Conservation (phyloP, 2,113 vertebrate genomes). For the Nansenia antarctica region DNA sequence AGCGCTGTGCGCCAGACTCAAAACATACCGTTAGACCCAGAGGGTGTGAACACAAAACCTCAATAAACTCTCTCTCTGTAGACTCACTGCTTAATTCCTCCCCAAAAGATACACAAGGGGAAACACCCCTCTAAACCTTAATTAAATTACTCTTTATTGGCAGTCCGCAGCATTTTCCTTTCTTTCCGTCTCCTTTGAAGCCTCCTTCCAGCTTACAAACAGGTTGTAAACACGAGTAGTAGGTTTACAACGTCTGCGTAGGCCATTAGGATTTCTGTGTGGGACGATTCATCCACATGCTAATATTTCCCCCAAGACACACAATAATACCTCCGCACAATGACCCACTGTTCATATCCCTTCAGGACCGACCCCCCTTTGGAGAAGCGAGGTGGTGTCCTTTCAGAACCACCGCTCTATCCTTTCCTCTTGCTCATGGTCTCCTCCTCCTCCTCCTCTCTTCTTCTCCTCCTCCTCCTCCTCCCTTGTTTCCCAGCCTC, state of each 20-base stretch:
- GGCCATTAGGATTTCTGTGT: slow-evolving; percentile 14
- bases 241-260: slow-evolving; percentile 15
- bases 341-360: slow-evolving; percentile 53
- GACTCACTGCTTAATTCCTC: slow-evolving; percentile 28
- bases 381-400: slow-evolving; percentile 52
- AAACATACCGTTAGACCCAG: slow-evolving; percentile 19
- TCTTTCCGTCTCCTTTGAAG: slow-evolving; percentile 39
- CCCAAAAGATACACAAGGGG: slow-evolving; percentile 36
- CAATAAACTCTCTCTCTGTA: slow-evolving; percentile 14
- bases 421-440: slow-evolving; percentile 19
- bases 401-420: too few relatives aligned
- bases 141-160: slow-evolving; percentile 45
- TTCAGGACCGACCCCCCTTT: slow-evolving; percentile 52
- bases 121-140: slow-evolving; percentile 28
- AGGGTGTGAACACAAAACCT: slow-evolving; percentile 29
- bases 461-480: slow-evolving; percentile 26
- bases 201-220: slow-evolving; percentile 39
- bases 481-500: slow-evolving; percentile 54
- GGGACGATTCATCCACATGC: slow-evolving; percentile 50
- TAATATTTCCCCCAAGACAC: slow-evolving; percentile 38
- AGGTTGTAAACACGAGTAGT: slow-evolving; percentile 42
- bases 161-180: slow-evolving; percentile 5
- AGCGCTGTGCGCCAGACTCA: neutral
- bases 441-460: slow-evolving; percentile 24
- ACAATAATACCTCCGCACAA: slow-evolving; percentile 49